Percentiles rank a stretch among this genome's conserved stretches.
These are phyloP conservation scores for Microplitis manilae DNA, from an alignment of 2,888 invertebrate species.

Conservation along the genomic window DNA sequence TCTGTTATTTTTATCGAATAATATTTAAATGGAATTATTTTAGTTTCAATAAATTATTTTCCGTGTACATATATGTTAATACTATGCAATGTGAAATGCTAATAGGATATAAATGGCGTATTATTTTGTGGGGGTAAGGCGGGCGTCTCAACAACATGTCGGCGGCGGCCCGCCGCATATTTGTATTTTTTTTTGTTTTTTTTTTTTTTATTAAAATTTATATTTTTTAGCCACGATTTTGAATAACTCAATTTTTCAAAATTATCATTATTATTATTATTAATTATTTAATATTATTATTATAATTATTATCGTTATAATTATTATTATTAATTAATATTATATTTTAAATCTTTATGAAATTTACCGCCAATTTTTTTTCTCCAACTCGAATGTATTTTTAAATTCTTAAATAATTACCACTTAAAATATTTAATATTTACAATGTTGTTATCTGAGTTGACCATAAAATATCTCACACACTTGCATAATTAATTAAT, in stretches of 20 bases:
- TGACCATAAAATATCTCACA: constrained; percentile 40
- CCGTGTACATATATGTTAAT: constrained; percentile 23
- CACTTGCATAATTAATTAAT: constrained; percentile 37
- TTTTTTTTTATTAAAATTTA: background rate
- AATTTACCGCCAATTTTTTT: constrained; percentile 5
- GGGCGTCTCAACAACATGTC: constrained; percentile 64
- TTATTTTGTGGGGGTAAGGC: constrained; percentile 48
- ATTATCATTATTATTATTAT: background rate
- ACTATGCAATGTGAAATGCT: constrained; percentile 34
- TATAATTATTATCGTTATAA: background rate
- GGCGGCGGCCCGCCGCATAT: constrained; percentile 61
- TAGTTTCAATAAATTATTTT: constrained; percentile 31
- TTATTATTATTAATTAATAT: background rate
- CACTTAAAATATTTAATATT: constrained; percentile 41
- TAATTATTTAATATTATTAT: background rate
- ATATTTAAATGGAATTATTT: background rate
- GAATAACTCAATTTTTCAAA: background rate
- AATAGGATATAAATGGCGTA: constrained; percentile 30
- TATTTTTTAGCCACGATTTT: background rate
- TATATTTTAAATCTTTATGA: constrained; percentile 4
- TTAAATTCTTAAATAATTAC: constrained; percentile 16
- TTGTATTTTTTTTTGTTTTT: constrained; percentile 32
- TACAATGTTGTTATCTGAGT: constrained; percentile 40
- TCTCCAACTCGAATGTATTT: constrained; percentile 31
- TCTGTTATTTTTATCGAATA: background rate